Evolutionary conservation across 2,888 invertebrate genomes (phyloP), one percentile per base, ranked within the genome.

Genomic region (Pristionchus arcanus): DNA sequence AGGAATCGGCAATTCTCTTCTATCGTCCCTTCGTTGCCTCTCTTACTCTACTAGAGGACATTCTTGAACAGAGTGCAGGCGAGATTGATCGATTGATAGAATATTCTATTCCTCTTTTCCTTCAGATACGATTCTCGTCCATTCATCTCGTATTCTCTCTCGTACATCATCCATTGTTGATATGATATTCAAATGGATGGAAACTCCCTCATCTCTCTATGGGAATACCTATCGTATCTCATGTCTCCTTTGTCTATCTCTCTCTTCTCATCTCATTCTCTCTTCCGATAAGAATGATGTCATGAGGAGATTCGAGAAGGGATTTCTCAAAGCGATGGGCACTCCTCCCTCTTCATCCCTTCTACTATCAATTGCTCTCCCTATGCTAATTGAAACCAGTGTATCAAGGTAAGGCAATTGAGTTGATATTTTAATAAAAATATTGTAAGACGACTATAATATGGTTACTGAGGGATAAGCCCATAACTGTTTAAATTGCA

Each of bases 1-100:
- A 88, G 87, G 83, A 77, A 25, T 89, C 89, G 11, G 89, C 89
- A 28, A 53, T 89, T n/a, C 63, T 53, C 42, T 89, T 89, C 83
- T 89, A 81, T 42, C 89, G 89, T 5, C 89, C 81, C 1, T 83
- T 89, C 66, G 16, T 66, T 49, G 81, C 81, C n/a, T 77, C 83
- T 7, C 89, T 89, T n/a, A 49, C 89, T 15, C 89, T 89, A 7
- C 31, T 89, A 1, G 83, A 83, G 31, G 89, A 89, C 81, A 89
- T 89, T 28, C 83, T 89, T n/a, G 81, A 83, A 66, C 63, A 89
- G 34, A 63, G 31, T 83, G 66, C 42, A 59, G 89, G 89, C 83
- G n/a, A 21, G 34, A 16, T 86, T 63, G 16, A 63, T 37, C 53
- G 19, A 63, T 59, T 4, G n/a, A 55, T 85, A 15, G 2, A 16